A percentile compares a stretch with the other conserved stretches of the same genome.
These are phyloP conservation scores for pig (Sus scrofa) DNA, from an alignment of 2,113 vertebrate genomes.

Conservation along the genomic window T2T-Sscrofa CM000813.6:114803501-114804000, in stretches of 20 bases:
- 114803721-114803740: background rate
- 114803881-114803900: background rate
- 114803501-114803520: background rate
- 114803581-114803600: background rate
- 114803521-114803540: background rate
- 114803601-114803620: background rate
- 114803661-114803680: background rate
- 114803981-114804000: slow-evolving; percentile 61
- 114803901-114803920: slow-evolving; percentile 4
- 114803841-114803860: slow-evolving; percentile 33
- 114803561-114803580: background rate
- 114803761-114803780: background rate
- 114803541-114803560: background rate
- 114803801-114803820: background rate
- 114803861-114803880: background rate
- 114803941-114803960: background rate
- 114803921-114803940: slow-evolving; percentile 58
- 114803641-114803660: background rate
- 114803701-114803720: background rate
- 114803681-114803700: too few species aligned
- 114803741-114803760: background rate
- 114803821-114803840: slow-evolving; percentile 32
- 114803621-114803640: background rate
- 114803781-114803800: background rate
- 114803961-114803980: slow-evolving; percentile 46